A percentile compares a stretch with the other conserved stretches of the same genome.
Conservation (phyloP, 2,888 invertebrate species). For the Linnaemya tessellans region DNA sequence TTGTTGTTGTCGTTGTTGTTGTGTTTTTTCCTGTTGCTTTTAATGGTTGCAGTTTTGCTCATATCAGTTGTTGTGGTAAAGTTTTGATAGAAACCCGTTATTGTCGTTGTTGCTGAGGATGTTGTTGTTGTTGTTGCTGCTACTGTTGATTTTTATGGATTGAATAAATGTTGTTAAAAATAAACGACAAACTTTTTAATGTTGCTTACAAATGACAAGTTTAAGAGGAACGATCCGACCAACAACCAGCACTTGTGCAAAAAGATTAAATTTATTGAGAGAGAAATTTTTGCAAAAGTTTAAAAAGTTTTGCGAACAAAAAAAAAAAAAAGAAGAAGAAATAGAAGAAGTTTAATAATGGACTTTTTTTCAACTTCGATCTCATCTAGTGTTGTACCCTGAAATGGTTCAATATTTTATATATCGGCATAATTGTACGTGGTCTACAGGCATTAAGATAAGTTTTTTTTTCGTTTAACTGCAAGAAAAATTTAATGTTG, state of each 20-base stretch:
- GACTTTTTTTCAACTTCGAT: neutral
- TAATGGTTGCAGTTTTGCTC: slow-evolving; percentile 5
- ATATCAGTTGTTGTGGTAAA: slow-evolving; percentile 44
- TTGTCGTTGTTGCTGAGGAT: slow-evolving; percentile 35
- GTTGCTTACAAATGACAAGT: slow-evolving; percentile 46
- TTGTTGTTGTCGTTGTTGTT: slow-evolving; percentile 4
- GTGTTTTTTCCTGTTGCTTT: slow-evolving; percentile 17
- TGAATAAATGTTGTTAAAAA: slow-evolving; percentile 62
- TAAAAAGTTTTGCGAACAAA: slow-evolving; percentile 1
- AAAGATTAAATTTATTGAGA: slow-evolving; percentile 1
- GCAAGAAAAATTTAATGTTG: too few relatives aligned
- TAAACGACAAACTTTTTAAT: slow-evolving; percentile 49
- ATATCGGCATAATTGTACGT: too few relatives aligned
- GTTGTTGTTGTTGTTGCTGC: slow-evolving; percentile 21
- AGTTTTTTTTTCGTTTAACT: too few relatives aligned
- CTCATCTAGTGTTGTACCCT: neutral
- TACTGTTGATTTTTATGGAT: slow-evolving; percentile 41
- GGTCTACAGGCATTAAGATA: too few relatives aligned
- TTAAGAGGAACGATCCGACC: slow-evolving; percentile 14
- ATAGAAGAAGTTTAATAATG: too few relatives aligned
- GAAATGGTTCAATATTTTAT: neutral
- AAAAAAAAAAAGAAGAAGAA: too few relatives aligned
- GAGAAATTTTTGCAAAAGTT: slow-evolving; percentile 2
- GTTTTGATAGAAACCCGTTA: slow-evolving; percentile 42
- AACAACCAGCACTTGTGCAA: slow-evolving; percentile 3